Conservation (phyloP, 2,888 invertebrate genomes). For the Pharmacophagus antenor region DNA sequence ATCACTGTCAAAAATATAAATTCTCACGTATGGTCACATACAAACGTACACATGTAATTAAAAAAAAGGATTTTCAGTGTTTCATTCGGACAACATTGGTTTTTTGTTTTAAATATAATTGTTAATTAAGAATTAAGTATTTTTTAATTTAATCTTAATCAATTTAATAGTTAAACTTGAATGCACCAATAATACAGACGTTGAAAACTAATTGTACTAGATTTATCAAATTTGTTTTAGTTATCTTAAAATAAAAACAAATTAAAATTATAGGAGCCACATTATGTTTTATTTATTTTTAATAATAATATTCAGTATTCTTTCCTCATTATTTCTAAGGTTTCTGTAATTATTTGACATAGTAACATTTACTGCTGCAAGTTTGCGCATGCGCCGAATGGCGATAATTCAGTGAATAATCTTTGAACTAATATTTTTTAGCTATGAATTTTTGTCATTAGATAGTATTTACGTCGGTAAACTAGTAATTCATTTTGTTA, state of each 20-base stretch:
- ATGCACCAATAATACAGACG: not conserved
- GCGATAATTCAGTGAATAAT: constrained; percentile 78
- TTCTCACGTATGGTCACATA: too few relatives aligned
- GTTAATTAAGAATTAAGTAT: too few relatives aligned
- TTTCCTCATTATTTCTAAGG: not conserved
- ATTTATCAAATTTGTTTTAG: not conserved
- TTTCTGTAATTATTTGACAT: constrained; percentile 36
- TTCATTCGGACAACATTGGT: too few relatives aligned
- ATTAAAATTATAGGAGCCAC: not conserved
- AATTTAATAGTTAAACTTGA: not conserved
- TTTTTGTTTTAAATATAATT: not conserved
- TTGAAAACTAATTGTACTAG: not conserved
- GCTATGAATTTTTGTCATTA: constrained; percentile 77
- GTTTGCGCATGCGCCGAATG: constrained; percentile 82
- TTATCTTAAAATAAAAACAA: not conserved
- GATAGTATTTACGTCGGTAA: constrained; percentile 68
- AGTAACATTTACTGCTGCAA: constrained; percentile 66
- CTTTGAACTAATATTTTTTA: constrained; percentile 78
- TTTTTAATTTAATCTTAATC: not conserved
- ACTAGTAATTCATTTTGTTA: constrained; percentile 55
- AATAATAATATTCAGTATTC: not conserved
- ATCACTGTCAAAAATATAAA: too few relatives aligned
- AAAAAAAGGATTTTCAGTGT: too few relatives aligned
- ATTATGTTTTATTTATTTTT: not conserved
- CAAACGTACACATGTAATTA: too few relatives aligned